phyloP scores from a whole-genome alignment of 2,113 vertebrate genomes.

The Melanerpes aurifrons region DNA sequence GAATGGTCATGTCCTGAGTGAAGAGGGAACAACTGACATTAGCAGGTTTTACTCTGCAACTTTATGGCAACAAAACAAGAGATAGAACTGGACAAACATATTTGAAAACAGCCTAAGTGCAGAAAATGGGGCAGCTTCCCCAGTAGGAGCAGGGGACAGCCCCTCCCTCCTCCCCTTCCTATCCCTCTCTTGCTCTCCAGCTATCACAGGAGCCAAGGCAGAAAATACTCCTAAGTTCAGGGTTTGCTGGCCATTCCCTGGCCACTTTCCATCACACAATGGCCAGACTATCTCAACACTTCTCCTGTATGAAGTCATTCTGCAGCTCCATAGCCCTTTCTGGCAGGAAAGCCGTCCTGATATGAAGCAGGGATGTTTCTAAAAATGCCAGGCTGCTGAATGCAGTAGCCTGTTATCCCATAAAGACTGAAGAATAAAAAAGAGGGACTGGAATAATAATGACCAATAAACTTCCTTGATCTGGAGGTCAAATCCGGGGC shows the following conservation, averaged over 20 bases:
- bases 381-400: not conserved
- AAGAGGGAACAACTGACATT: not conserved
- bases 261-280: not conserved
- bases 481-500: not conserved
- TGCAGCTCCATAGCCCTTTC: not conserved
- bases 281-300: not conserved
- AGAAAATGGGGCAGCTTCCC: not conserved
- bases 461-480: not conserved
- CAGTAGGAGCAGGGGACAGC: not conserved
- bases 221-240: not conserved
- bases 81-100: not conserved
- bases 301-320: not conserved
- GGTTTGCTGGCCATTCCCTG: not conserved
- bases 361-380: not conserved
- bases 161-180: not conserved
- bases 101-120: not conserved
- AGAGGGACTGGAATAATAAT: not conserved
- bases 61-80: not conserved
- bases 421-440: conserved; percentile 8
- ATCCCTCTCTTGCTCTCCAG: not conserved
- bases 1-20: fast-evolving
- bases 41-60: not conserved
- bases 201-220: not conserved
- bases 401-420: not conserved
- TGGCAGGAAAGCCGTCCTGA: not conserved